These are phyloP conservation scores for Thereuonema tuberculata DNA, from an alignment of 1,140 invertebrate genomes.

Conservation along the genomic window DNA sequence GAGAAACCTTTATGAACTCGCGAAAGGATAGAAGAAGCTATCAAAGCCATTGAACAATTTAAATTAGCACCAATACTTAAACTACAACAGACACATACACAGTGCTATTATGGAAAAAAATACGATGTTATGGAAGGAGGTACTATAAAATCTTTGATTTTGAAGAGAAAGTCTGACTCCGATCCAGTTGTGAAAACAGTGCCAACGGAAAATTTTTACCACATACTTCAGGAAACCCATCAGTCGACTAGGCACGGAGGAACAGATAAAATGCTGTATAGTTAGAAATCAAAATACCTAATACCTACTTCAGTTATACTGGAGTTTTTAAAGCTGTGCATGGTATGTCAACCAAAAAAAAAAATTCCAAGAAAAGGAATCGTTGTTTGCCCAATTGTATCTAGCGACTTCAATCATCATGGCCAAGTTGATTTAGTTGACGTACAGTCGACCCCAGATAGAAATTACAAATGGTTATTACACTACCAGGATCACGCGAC, in stretches of 20 bases:
- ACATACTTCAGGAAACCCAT: constrained; percentile 8
- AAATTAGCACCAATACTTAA: constrained; percentile 10
- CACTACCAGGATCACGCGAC: not conserved
- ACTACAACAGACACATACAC: constrained; percentile 9
- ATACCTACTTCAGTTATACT: constrained; percentile 11
- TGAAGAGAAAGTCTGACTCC: constrained; percentile 9
- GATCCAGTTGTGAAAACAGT: constrained; percentile 11
- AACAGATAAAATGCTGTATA: constrained; percentile 18
- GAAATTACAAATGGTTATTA: not conserved
- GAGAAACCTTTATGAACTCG: not conserved
- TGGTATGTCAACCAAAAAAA: constrained; percentile 12
- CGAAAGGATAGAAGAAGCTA: constrained; percentile 9
- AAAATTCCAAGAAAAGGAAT: not conserved
- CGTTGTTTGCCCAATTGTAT: constrained; percentile 1
- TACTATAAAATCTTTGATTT: not conserved
- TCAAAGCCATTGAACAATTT: constrained; percentile 11
- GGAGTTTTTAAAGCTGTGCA: constrained; percentile 14
- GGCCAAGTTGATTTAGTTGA: constrained; percentile 7
- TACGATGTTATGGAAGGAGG: not conserved
- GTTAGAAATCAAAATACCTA: constrained; percentile 12
- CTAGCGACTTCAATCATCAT: constrained; percentile 7
- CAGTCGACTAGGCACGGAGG: constrained; percentile 10
- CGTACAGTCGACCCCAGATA: not conserved
- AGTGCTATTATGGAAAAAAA: constrained; percentile 8
- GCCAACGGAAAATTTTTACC: not conserved